These are phyloP conservation scores for Corythaixoides concolor DNA, from an alignment of 2,113 vertebrate genomes.

Conservation along the genomic window DNA sequence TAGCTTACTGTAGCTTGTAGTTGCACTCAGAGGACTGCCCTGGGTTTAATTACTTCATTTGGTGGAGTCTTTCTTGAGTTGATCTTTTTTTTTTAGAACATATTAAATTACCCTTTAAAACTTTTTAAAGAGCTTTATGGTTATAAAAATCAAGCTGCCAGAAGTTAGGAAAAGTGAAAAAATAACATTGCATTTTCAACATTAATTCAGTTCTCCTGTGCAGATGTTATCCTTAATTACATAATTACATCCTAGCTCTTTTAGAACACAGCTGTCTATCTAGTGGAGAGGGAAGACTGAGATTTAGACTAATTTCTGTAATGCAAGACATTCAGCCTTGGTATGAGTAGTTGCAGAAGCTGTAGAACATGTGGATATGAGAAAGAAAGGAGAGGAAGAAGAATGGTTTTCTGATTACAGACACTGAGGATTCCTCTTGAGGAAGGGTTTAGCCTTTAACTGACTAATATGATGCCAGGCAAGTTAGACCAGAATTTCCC, in stretches of 20 bases:
- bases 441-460: not conserved
- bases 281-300: not conserved
- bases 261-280: conserved; percentile 5
- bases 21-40: not conserved
- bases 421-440: not conserved
- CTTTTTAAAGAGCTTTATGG: not conserved
- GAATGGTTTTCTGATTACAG: not conserved
- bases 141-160: not conserved
- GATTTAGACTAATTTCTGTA: conserved; percentile 16
- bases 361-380: not conserved
- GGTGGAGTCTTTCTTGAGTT: not conserved
- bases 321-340: not conserved
- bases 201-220: conserved; percentile 1
- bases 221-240: conserved; percentile 44
- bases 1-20: not conserved
- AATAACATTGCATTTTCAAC: not conserved
- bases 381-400: not conserved
- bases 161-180: not conserved
- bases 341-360: not conserved
- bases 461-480: not conserved
- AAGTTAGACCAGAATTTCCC: not conserved
- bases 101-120: not conserved
- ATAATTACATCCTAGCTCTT: conserved; percentile 27
- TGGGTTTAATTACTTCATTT: not conserved
- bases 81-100: not conserved